Percentiles rank a stretch among this genome's conserved stretches.
phyloP scores from a whole-genome alignment of 2,888 invertebrate genomes.

The Pseudococcus viburni region DNA sequence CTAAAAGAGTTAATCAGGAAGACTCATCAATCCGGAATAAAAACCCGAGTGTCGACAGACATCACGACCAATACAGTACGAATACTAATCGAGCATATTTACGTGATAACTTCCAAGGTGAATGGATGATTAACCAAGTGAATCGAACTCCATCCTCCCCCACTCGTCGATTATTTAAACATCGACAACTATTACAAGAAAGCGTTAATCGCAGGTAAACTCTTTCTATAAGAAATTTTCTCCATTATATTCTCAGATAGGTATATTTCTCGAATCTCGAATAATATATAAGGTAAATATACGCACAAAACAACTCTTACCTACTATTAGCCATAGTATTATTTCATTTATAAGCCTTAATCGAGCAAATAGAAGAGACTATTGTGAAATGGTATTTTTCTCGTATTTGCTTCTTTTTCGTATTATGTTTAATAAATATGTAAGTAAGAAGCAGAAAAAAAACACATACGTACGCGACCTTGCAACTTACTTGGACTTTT shows the following conservation, averaged over 20 bases:
- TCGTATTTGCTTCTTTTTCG: background rate
- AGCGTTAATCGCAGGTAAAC: background rate
- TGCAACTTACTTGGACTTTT: background rate
- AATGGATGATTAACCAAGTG: conserved; percentile 30
- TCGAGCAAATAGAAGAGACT: background rate
- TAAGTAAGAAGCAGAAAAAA: background rate
- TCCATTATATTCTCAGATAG: background rate
- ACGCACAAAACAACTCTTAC: background rate
- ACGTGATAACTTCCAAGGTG: conserved; percentile 23
- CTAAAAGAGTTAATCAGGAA: background rate
- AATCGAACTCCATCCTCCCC: background rate
- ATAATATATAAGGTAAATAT: background rate
- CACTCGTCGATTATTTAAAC: background rate
- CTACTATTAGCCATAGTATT: background rate
- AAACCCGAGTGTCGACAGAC: background rate
- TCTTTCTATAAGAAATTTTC: background rate
- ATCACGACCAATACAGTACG: conserved; percentile 4
- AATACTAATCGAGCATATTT: conserved; percentile 10
- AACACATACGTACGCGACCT: conserved; percentile 4
- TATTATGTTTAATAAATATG: background rate
- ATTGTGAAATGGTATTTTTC: conserved; percentile 19
- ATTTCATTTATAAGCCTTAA: background rate
- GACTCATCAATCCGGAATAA: conserved; percentile 35
- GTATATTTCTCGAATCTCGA: background rate
- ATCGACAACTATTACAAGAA: background rate